Base-by-base conservation (phyloP, 2,113 vertebrate genomes). In the Periophthalmodon schlosseri region DNA sequence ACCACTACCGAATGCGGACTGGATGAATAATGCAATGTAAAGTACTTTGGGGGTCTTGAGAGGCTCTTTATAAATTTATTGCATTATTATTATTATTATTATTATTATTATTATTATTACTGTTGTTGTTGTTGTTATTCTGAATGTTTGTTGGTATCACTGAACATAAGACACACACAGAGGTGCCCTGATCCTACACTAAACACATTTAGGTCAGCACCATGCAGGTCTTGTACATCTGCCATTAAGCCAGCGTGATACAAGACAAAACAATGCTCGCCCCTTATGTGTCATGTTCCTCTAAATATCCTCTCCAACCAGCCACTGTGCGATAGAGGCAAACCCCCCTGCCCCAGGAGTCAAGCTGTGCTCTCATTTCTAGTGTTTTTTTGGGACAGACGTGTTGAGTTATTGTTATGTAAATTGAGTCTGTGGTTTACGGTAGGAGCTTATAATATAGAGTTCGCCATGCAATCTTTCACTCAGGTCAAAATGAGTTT, bases 181-280 rank as follows among this genome's bases (percentile, higher is more conserved):
- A 78, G 60, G 5, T 60, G 61, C 69, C 57, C 68, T 81, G 77
- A 61, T 34, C 3, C 79, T 79, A 83, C 80, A 84, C 89, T 82
- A 81, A 77, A 70, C 57, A 61, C 81, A 91, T 86, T 63, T 91
- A 89, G 91, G 91, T 92, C 91, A 86, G 67, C 33, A 13, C 77
- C 68, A 70, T 76, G 63, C 20, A 54, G 76, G 76, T 72, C 64
- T 46, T 71, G 80, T 85, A 77, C 84, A 89, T 87, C 89, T 90
- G 87, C 83, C 87, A 83, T 86, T 83, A 85, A 84, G 78, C 73
- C 39, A 44, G 67, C 49, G 74, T 72, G 80, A 82, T 65, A 78
- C 84, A 81, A 86, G n/a, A 70, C 73, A 70, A 90, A 89, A 86
- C 84, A 88, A 82, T 80, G 56, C n/a, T 54, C 73, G 52, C 67